Evolutionary conservation across 2,797 vertebrate genomes (phyloP).

Genomic region (Propithecus perrieri): DNA sequence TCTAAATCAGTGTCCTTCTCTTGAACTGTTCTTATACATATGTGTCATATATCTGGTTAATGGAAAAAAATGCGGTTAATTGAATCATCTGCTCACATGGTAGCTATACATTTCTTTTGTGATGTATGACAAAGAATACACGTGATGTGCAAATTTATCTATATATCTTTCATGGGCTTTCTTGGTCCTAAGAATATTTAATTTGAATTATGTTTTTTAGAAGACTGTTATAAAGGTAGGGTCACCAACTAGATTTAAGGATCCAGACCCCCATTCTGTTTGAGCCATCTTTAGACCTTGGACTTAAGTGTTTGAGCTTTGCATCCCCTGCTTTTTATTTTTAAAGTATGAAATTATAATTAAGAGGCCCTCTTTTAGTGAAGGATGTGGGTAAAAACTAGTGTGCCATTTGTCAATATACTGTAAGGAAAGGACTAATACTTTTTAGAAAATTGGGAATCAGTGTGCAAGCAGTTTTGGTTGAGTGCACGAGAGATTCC

Average conservation of each 20-base stretch:
- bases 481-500: background rate
- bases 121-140: background rate
- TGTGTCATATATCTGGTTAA: background rate
- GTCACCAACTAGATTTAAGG: background rate
- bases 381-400: background rate
- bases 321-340: background rate
- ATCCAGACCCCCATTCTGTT: background rate
- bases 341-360: background rate
- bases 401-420: background rate
- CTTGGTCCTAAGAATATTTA: background rate
- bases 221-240: background rate
- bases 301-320: background rate
- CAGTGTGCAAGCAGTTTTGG: background rate
- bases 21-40: background rate
- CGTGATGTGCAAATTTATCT: background rate
- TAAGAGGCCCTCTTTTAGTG: background rate
- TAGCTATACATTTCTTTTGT: background rate
- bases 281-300: background rate
- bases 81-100: background rate
- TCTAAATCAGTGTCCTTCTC: constrained; percentile 3
- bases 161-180: background rate
- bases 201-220: background rate
- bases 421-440: background rate
- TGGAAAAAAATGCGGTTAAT: background rate
- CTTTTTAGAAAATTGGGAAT: background rate